phyloP scores from a whole-genome alignment of 2,888 invertebrate species.

The Melitaea athalia region DNA sequence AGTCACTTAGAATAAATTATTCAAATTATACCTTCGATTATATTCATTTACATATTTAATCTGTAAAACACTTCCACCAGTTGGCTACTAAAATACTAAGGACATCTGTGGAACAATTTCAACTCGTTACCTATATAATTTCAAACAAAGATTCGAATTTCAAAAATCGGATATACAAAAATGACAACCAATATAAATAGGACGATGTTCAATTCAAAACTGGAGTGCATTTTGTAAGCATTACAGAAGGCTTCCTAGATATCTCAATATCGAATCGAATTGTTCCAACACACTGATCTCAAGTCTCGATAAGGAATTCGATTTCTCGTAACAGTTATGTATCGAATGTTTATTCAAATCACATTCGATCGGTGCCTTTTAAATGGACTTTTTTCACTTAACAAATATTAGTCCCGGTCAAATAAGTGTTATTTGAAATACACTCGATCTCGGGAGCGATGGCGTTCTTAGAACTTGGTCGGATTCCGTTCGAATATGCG shows the following conservation, averaged over 20 bases:
- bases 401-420: constrained; percentile 64
- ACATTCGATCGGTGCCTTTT: constrained; percentile 54
- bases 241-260: constrained; percentile 36
- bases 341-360: constrained; percentile 65
- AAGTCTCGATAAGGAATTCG: constrained; percentile 40
- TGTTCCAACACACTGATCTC: constrained; percentile 39
- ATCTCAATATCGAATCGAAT: constrained; percentile 38
- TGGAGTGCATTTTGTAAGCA: constrained; percentile 34
- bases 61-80: no score
- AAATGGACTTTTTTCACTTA: constrained; percentile 53
- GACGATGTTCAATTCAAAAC: constrained; percentile 2
- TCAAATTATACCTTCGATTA: no score
- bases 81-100: not conserved
- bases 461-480: constrained; percentile 55
- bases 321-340: constrained; percentile 49
- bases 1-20: no score
- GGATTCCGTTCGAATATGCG: constrained; percentile 16
- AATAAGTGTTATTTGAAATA: constrained; percentile 64
- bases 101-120: not conserved
- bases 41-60: no score
- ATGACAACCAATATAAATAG: not conserved
- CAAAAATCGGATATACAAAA: constrained; percentile 1
- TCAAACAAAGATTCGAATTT: not conserved
- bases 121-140: not conserved
- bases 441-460: constrained; percentile 58